Evolutionary conservation across 1,140 invertebrate genomes (phyloP).

Genomic region (Drosophila pallidifrons): DNA sequence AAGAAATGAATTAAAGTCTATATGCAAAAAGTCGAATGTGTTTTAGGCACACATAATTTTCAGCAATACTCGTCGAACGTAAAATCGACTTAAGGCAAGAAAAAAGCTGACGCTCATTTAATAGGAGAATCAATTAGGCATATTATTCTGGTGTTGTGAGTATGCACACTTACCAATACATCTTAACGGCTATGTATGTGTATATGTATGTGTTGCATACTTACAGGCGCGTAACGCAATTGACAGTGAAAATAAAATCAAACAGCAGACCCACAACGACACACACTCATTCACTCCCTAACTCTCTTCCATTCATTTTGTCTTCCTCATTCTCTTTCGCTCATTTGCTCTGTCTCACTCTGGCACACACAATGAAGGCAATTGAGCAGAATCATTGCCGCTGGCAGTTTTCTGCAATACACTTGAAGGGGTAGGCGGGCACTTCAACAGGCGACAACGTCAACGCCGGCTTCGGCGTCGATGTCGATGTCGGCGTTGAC

Average conservation of each 20-base stretch:
- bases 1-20: slow-evolving; percentile 1
- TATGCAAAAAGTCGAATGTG: not conserved
- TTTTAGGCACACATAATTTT: not conserved
- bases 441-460: slow-evolving; percentile 48
- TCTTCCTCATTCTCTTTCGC: slow-evolving; percentile 1
- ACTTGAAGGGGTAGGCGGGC: slow-evolving; percentile 22
- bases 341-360: not conserved
- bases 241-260: slow-evolving; percentile 76
- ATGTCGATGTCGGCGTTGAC: slow-evolving; percentile 3
- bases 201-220: slow-evolving; percentile 58
- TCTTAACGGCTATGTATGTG: slow-evolving; percentile 2
- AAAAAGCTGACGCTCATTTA: slow-evolving; percentile 42
- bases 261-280: slow-evolving; percentile 37
- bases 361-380: slow-evolving; percentile 65
- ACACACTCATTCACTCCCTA: not conserved
- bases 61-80: not conserved
- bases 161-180: not conserved
- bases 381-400: slow-evolving; percentile 81
- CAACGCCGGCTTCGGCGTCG: not conserved
- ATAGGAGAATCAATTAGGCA: slow-evolving; percentile 69
- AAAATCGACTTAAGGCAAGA: slow-evolving; percentile 1
- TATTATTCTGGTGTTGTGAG: slow-evolving; percentile 52
- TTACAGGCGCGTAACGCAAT: slow-evolving; percentile 72
- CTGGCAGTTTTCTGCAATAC: slow-evolving; percentile 73
- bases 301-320: not conserved